phyloP scores from a whole-genome alignment of 2,888 invertebrate genomes.

The Cerastoderma edule region DNA sequence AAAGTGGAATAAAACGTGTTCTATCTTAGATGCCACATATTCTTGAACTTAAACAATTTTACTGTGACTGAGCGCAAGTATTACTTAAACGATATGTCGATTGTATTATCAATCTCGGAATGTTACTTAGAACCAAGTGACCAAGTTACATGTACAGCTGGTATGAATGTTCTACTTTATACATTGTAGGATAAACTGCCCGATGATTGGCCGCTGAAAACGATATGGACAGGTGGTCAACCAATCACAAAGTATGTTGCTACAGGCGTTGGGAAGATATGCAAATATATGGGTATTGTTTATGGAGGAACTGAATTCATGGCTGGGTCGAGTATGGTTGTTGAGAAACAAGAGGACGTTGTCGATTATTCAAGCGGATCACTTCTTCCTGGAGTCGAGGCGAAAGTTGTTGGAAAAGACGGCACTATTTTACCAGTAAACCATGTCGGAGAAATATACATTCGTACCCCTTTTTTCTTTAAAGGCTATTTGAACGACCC shows the following conservation, averaged over 20 bases:
- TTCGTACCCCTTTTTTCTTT: slow-evolving; percentile 26
- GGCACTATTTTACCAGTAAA: slow-evolving; percentile 27
- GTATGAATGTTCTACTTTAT: too few relatives aligned
- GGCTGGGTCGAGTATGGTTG: background rate
- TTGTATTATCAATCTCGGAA: background rate
- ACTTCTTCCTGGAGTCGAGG: slow-evolving; percentile 22
- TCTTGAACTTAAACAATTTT: too few relatives aligned
- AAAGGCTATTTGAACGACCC: slow-evolving; percentile 43
- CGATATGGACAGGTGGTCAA: background rate
- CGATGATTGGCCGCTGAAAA: background rate
- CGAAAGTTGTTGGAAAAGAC: slow-evolving; percentile 36
- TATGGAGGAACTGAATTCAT: slow-evolving; percentile 38
- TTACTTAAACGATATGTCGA: background rate
- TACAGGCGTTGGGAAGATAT: background rate
- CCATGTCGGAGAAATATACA: slow-evolving; percentile 38
- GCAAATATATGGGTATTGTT: background rate
- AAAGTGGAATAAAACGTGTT: too few relatives aligned
- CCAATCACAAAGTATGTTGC: background rate
- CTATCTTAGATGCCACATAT: too few relatives aligned
- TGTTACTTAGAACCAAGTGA: background rate
- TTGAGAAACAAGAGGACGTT: slow-evolving; percentile 11
- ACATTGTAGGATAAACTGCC: too few relatives aligned
- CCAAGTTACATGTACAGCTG: background rate
- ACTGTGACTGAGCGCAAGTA: too few relatives aligned
- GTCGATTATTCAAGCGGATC: slow-evolving; percentile 28